phyloP scores from a whole-genome alignment of 2,888 invertebrate species.

The Xylophagus ater region DNA sequence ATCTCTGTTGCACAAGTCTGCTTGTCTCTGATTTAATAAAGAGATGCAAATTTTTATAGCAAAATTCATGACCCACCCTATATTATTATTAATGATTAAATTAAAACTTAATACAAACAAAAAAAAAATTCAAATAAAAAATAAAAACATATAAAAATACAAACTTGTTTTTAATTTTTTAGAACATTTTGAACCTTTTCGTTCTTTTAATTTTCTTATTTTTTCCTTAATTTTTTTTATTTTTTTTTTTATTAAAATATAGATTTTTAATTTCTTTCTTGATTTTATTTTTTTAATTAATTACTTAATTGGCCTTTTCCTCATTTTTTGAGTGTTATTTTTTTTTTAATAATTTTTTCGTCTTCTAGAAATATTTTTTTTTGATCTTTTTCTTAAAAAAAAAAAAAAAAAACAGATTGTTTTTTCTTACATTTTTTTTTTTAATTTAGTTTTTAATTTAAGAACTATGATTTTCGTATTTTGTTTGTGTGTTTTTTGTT shows the following conservation, averaged over 20 bases:
- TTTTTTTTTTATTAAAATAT: slow-evolving; percentile 4
- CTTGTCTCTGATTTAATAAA: no score
- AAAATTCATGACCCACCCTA: no score
- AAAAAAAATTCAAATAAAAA: neutral
- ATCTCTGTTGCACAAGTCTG: no score
- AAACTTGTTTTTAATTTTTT: neutral
- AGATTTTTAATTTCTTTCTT: neutral
- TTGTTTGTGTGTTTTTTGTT: slow-evolving; percentile 3
- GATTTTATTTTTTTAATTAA: neutral
- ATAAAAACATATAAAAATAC: slow-evolving; percentile 1
- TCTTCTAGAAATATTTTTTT: neutral
- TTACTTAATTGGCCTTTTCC: slow-evolving; percentile 9
- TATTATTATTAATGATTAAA: no score
- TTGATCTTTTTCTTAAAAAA: slow-evolving; percentile 1
- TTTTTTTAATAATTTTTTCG: slow-evolving; percentile 1
- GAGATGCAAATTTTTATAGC: no score
- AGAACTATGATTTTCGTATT: neutral
- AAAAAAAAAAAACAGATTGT: no score
- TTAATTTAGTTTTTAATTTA: neutral
- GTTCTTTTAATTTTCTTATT: neutral
- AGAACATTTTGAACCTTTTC: neutral
- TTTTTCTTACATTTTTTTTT: neutral
- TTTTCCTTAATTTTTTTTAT: slow-evolving; percentile 1
- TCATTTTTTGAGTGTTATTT: slow-evolving; percentile 1
- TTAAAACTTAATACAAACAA: neutral